phyloP scores from a whole-genome alignment of 1,140 invertebrate species.

The Zaprionus tsacasi region DNA sequence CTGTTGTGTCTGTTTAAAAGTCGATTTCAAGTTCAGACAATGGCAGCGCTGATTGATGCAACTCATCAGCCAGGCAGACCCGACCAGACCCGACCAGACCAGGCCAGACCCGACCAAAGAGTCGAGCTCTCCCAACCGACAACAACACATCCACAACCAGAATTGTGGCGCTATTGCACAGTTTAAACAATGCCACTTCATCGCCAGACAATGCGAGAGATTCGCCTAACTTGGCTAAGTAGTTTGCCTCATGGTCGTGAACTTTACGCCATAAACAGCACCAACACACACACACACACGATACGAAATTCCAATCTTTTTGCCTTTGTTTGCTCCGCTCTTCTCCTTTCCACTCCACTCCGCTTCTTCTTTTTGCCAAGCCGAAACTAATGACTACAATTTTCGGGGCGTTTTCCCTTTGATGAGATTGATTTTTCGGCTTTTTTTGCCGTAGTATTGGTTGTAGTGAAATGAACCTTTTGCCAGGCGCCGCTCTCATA shows the following conservation, averaged over 20 bases:
- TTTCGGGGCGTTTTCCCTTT: conserved; percentile 65
- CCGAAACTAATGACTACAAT: conserved; percentile 78
- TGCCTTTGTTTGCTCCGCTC: conserved; percentile 31
- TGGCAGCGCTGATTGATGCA: conserved; percentile 73
- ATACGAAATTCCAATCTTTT: conserved; percentile 50
- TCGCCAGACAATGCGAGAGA: conserved; percentile 2
- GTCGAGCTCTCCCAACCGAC: not conserved
- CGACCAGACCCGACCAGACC: not conserved
- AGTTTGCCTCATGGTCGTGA: conserved; percentile 63
- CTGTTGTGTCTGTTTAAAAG: conserved; percentile 54
- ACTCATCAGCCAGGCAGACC: conserved; percentile 50
- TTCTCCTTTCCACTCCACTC: not conserved
- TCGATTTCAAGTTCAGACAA: conserved; percentile 79
- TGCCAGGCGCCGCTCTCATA: conserved; percentile 41
- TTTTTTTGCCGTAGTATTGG: conserved; percentile 12
- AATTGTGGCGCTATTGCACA: conserved; percentile 50
- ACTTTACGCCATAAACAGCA: conserved; percentile 37
- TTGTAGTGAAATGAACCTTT: conserved; percentile 29
- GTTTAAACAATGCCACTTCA: conserved; percentile 62
- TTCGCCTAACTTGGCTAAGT: conserved; percentile 57
- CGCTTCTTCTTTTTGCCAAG: conserved; percentile 8
- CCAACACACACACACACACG: not conserved
- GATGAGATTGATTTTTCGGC: conserved; percentile 69
- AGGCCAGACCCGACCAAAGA: not conserved
- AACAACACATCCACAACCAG: conserved; percentile 14